Conservation (phyloP, 2,797 vertebrate species). For the Bryconaethiops microstoma region DNA sequence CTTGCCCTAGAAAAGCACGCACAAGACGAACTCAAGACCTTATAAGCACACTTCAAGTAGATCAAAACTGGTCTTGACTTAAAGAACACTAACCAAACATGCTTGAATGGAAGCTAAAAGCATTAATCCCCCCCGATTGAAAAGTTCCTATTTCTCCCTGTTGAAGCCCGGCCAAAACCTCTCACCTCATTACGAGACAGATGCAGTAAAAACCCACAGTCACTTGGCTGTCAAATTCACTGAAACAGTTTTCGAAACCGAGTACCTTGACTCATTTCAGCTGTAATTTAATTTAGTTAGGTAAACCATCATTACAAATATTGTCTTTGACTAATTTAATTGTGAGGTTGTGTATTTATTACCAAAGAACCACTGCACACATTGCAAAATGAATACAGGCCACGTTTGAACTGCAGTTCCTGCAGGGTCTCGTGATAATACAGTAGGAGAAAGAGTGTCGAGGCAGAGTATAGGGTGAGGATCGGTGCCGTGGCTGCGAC, state of each 20-base stretch:
- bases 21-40: background rate
- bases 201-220: background rate
- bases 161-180: background rate
- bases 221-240: constrained; percentile 11
- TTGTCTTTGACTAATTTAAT: constrained; percentile 38
- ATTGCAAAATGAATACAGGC: background rate
- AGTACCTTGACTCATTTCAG: constrained; percentile 16
- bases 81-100: background rate
- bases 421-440: background rate
- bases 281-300: constrained; percentile 34
- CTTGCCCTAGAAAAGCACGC: background rate
- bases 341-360: constrained; percentile 28
- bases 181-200: background rate
- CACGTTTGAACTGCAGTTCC: constrained; percentile 16
- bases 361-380: background rate
- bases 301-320: constrained; percentile 37
- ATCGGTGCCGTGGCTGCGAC: constrained; percentile 38
- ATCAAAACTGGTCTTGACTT: background rate
- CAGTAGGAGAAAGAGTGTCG: constrained; percentile 30
- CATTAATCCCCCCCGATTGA: background rate
- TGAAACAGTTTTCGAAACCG: background rate
- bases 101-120: background rate
- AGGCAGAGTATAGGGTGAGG: constrained; percentile 9
- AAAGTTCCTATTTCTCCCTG: background rate
- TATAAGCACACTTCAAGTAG: background rate